A percentile compares a stretch with the other conserved stretches of the same genome.
phyloP scores from a whole-genome alignment of 2,888 invertebrate genomes.

The Pasiphila rectangulata region DNA sequence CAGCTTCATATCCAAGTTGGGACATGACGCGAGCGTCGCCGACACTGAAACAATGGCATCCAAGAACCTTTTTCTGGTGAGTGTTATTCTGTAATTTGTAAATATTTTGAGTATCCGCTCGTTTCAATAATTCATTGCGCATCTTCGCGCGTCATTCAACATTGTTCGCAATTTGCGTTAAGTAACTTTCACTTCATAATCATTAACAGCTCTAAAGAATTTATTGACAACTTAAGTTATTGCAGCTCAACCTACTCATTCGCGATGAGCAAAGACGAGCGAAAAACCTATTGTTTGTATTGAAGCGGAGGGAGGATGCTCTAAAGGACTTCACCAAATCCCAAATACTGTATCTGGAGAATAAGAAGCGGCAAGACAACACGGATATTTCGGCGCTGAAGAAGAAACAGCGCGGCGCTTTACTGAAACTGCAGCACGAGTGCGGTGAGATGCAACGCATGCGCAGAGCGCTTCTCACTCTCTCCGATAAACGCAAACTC shows the following conservation, averaged over 20 bases:
- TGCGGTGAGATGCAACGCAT: conserved; percentile 84
- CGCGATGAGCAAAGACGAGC: conserved; percentile 76
- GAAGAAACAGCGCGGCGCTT: conserved; percentile 84
- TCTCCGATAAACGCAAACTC: conserved; percentile 67
- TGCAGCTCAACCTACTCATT: conserved; percentile 76
- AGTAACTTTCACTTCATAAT: conserved; percentile 12
- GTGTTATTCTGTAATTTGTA: conserved; percentile 65
- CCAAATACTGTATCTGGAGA: conserved; percentile 73
- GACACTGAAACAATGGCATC: conserved; percentile 73
- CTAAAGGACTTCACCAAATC: conserved; percentile 74
- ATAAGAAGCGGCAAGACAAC: conserved; percentile 71
- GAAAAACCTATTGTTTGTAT: conserved; percentile 67
- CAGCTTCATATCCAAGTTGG: conserved; percentile 59
- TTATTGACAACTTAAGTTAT: conserved; percentile 22
- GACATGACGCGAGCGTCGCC: conserved; percentile 57
- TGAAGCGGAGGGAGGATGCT: conserved; percentile 75
- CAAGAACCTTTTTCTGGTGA: conserved; percentile 77
- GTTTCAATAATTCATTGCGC: conserved; percentile 35
- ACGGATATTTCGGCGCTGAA: conserved; percentile 78
- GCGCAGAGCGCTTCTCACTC: conserved; percentile 66
- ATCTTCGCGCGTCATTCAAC: conserved; percentile 27
- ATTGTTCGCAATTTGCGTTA: conserved; percentile 24
- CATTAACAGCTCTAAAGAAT: not conserved
- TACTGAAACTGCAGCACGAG: conserved; percentile 84
- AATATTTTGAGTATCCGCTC: conserved; percentile 48